These are phyloP conservation scores for Philypnodon macrostomus DNA, from an alignment of 2,797 vertebrate genomes.

Conservation along the genomic window DNA sequence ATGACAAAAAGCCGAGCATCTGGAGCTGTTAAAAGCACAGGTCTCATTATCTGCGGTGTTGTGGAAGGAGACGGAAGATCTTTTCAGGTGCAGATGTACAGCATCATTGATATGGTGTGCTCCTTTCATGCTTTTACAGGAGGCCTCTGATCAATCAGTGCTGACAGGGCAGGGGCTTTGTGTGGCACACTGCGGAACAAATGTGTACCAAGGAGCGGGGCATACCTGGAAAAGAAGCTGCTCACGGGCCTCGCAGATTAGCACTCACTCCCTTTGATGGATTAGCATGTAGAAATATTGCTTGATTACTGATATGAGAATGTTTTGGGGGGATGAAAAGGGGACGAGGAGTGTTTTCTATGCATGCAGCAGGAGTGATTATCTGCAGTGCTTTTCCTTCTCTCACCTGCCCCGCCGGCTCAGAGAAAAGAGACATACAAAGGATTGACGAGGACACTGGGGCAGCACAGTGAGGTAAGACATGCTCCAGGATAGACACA, in stretches of 20 bases:
- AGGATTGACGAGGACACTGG: conserved; percentile 81
- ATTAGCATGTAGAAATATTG: conserved; percentile 98
- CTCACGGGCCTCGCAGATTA: conserved; percentile 82
- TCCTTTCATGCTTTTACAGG: conserved; percentile 80
- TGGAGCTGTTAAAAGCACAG: conserved; percentile 73
- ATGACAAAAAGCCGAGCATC: conserved; percentile 75
- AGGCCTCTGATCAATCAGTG: conserved; percentile 92
- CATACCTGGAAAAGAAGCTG: conserved; percentile 86
- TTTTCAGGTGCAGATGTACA: conserved; percentile 74
- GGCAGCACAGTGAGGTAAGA: conserved; percentile 68
- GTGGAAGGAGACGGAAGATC: conserved; percentile 70
- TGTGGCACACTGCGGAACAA: conserved; percentile 87
- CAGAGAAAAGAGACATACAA: conserved; percentile 79
- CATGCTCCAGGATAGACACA: conserved; percentile 76
- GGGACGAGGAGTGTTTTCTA: conserved; percentile 39
- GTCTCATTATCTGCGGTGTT: conserved; percentile 81
- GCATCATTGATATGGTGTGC: conserved; percentile 87
- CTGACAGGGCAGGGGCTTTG: conserved; percentile 91
- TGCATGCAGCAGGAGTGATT: conserved; percentile 55
- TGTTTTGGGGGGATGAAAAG: conserved; percentile 80
- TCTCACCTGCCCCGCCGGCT: conserved; percentile 75
- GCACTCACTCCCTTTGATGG: conserved; percentile 94
- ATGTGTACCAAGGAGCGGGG: conserved; percentile 89
- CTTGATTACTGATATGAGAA: conserved; percentile 99
- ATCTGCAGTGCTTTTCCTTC: conserved; percentile 61